Evolutionary conservation across 2,797 vertebrate species (phyloP).

Genomic region (Rallus crepitans): DNA sequence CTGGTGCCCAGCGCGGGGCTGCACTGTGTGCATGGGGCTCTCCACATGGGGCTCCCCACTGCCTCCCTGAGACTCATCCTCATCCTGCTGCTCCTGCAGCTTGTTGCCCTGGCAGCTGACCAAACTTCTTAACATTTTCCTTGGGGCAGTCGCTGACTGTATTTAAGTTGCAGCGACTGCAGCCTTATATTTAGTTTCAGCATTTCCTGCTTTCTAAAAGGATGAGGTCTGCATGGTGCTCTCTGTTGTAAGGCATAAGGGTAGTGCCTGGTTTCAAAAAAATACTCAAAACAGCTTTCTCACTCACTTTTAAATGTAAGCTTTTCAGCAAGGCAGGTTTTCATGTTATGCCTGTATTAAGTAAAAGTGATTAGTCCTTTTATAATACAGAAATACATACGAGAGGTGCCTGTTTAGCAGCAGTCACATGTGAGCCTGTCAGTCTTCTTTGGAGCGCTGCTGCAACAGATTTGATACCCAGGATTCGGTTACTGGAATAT

Average conservation of each 20-base stretch:
- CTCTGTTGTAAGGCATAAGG: not conserved
- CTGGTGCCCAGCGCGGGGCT: not conserved
- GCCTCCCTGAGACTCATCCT: not conserved
- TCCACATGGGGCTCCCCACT: not conserved
- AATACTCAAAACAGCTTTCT: not conserved
- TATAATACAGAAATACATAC: not conserved
- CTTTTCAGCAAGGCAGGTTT: not conserved
- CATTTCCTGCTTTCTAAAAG: not conserved
- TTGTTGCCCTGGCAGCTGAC: not conserved
- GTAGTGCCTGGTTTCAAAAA: not conserved
- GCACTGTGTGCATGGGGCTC: fast-evolving
- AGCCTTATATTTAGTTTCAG: not conserved
- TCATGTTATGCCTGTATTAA: not conserved
- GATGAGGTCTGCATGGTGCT: not conserved
- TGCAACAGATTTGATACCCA: not conserved
- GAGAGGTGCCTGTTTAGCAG: not conserved
- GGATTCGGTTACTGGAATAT: not conserved
- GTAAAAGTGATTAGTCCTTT: not conserved
- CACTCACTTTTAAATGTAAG: not conserved
- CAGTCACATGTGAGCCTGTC: not conserved
- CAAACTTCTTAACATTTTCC: not conserved
- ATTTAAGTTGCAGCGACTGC: not conserved
- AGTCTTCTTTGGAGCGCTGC: not conserved
- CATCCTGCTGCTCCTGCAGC: not conserved
- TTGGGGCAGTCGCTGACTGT: not conserved